A percentile compares a stretch with the other conserved stretches of the same genome.
phyloP scores from a whole-genome alignment of 2,888 invertebrate genomes.

The Melieria picta region DNA sequence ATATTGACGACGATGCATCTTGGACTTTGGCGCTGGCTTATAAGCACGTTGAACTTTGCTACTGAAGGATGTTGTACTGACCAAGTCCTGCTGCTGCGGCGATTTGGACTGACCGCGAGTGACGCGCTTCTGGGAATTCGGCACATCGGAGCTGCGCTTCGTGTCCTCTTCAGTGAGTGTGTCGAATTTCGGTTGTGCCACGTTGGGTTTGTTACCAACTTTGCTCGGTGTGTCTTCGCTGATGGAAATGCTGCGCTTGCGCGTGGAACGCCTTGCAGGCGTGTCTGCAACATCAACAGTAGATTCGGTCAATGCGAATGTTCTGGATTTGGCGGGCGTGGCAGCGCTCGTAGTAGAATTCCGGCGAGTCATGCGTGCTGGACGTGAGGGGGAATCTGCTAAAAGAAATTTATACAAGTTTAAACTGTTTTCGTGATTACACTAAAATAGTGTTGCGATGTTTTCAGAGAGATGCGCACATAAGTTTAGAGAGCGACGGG shows the following conservation, averaged over 20 bases:
- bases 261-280: conserved; percentile 42
- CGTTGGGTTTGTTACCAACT: conserved; percentile 2
- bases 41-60: neutral
- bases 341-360: conserved; percentile 45
- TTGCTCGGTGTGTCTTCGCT: conserved; percentile 37
- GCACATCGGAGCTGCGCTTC: neutral
- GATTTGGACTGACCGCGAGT: conserved; percentile 46
- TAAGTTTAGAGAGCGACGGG: no score
- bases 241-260: conserved; percentile 42
- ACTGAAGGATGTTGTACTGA: neutral
- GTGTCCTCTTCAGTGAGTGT: conserved; percentile 43
- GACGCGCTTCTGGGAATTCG: conserved; percentile 19
- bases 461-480: no score
- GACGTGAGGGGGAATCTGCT: conserved; percentile 47
- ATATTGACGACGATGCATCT: neutral
- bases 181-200: conserved; percentile 18
- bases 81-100: conserved; percentile 30
- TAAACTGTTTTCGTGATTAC: neutral
- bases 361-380: conserved; percentile 48
- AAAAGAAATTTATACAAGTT: conserved; percentile 15
- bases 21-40: conserved; percentile 32
- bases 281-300: conserved; percentile 47
- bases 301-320: conserved; percentile 36
- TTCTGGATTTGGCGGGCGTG: conserved; percentile 42
- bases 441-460: no score